These are phyloP conservation scores for Hystrix brachyura DNA, from an alignment of 2,113 vertebrate species.

Conservation along the genomic window DNA sequence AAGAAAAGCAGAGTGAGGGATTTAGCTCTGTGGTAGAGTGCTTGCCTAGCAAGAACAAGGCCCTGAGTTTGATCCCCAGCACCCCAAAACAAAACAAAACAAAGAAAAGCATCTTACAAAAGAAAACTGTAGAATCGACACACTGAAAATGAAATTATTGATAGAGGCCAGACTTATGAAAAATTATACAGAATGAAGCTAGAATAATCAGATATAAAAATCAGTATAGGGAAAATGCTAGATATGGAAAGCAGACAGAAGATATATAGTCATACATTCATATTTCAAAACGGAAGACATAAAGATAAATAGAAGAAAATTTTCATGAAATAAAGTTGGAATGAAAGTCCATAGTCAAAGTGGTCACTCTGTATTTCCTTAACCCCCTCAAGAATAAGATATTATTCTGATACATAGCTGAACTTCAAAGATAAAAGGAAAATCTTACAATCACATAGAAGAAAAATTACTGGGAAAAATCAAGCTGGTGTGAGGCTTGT, in stretches of 20 bases:
- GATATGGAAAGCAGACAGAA: not conserved
- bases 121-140: not conserved
- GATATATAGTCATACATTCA: not conserved
- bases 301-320: conserved; percentile 14
- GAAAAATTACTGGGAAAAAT: not conserved
- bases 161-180: not conserved
- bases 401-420: conserved; percentile 45
- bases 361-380: not conserved
- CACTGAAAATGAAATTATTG: conserved; percentile 34
- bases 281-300: conserved; percentile 16
- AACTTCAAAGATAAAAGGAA: not conserved
- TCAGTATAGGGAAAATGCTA: not conserved
- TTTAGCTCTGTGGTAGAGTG: no score
- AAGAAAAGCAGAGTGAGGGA: no score
- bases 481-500: not conserved
- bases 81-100: not conserved
- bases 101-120: conserved; percentile 32
- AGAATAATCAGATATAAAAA: conserved; percentile 32
- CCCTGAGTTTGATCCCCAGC: no score
- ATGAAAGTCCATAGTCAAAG: not conserved
- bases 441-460: not conserved
- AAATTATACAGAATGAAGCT: conserved; percentile 24
- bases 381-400: not conserved
- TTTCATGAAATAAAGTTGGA: not conserved
- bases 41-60: no score